These are phyloP conservation scores for Myotis planiceps DNA, from an alignment of 2,797 vertebrate genomes.

Conservation along the genomic window DNA sequence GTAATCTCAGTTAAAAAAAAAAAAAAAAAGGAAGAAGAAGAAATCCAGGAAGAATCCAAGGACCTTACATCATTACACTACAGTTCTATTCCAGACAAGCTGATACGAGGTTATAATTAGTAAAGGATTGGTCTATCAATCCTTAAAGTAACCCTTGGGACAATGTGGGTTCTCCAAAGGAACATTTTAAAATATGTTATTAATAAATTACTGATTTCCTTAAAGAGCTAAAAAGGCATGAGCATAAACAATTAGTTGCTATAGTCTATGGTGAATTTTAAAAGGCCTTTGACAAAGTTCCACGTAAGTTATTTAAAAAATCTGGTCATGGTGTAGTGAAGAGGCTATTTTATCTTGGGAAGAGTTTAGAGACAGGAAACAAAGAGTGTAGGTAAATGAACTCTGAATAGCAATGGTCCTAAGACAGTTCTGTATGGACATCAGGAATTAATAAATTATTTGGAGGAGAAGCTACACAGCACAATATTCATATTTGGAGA, in stretches of 20 bases:
- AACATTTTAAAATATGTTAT: neutral
- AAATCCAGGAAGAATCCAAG: neutral
- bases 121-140: neutral
- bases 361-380: neutral
- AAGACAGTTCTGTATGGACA: neutral
- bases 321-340: neutral
- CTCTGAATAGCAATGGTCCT: neutral
- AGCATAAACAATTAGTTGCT: neutral
- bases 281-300: conserved; percentile 16
- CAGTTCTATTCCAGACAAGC: neutral
- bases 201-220: neutral
- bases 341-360: neutral
- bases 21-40: neutral
- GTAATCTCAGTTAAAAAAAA: neutral
- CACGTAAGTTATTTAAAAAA: conserved; percentile 1
- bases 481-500: neutral
- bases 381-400: neutral
- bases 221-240: neutral
- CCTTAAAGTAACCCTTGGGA: neutral
- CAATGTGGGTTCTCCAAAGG: neutral
- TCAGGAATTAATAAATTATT: neutral
- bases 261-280: neutral
- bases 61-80: neutral
- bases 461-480: neutral
- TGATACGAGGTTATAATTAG: neutral